These are phyloP conservation scores for Periophthalmus modestus DNA, from an alignment of 2,113 vertebrate genomes.

Conservation along the genomic window DNA sequence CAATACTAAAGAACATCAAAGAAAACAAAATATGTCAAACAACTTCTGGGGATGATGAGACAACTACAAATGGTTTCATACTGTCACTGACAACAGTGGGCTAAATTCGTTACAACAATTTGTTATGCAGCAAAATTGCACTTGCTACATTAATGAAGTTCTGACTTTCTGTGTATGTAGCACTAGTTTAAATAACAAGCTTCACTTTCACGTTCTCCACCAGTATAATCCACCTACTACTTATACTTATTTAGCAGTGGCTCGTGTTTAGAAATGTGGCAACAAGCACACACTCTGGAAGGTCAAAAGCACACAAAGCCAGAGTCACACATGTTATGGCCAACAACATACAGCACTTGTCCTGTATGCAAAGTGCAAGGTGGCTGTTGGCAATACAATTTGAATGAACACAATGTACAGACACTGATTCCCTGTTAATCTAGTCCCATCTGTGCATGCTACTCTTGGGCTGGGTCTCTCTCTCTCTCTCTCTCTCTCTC, in stretches of 20 bases:
- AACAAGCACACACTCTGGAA: background rate
- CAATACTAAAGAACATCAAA: too few relatives aligned
- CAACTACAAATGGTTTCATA: too few relatives aligned
- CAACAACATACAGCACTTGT: conserved; percentile 12
- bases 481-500: too few relatives aligned
- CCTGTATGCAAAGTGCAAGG: conserved; percentile 42
- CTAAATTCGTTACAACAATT: too few relatives aligned
- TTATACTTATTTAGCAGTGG: background rate
- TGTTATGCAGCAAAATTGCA: too few relatives aligned
- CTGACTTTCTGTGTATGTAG: too few relatives aligned
- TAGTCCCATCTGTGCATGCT: conserved; percentile 52
- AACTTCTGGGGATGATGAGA: too few relatives aligned
- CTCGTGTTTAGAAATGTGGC: background rate
- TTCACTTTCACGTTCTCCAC: background rate
- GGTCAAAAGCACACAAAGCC: background rate
- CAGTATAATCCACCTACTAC: background rate
- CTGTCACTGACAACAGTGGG: too few relatives aligned
- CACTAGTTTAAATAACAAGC: too few relatives aligned
- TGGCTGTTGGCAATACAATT: conserved; percentile 36
- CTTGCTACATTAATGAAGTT: too few relatives aligned
- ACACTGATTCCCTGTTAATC: conserved; percentile 32
- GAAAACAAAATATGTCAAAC: too few relatives aligned
- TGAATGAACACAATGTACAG: conserved; percentile 29
- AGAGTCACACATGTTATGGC: background rate
- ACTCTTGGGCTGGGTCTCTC: conserved; percentile 17